Percentiles rank a stretch among this genome's conserved stretches.
phyloP scores from a whole-genome alignment of 2,113 vertebrate species.

The Dendropsophus ebraccatus region DNA sequence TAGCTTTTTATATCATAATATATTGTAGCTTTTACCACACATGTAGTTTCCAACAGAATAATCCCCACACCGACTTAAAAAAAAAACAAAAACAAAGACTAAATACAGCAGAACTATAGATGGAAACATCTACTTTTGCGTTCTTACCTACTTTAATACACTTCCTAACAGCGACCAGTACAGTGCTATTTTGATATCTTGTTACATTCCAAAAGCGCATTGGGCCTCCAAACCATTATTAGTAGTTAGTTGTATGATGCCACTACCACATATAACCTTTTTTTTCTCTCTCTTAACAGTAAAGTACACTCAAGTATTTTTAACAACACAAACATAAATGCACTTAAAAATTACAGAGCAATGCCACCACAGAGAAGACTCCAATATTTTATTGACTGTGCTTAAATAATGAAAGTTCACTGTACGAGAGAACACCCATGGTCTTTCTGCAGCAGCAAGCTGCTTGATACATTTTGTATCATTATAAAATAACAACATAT shows the following conservation, averaged over 20 bases:
- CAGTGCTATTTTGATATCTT: not conserved
- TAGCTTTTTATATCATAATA: no score
- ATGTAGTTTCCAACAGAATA: not conserved
- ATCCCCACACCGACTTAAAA: no score
- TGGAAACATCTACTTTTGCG: not conserved
- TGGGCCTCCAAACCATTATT: not conserved
- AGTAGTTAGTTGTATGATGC: not conserved
- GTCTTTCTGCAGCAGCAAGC: not conserved
- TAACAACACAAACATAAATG: not conserved
- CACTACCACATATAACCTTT: not conserved
- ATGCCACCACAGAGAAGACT: constrained; percentile 5
- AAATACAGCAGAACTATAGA: not conserved
- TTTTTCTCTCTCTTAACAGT: not conserved
- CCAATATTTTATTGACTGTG: constrained; percentile 17
- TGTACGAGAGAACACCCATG: not conserved
- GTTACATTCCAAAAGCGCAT: not conserved
- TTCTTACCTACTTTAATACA: not conserved
- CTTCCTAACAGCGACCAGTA: not conserved
- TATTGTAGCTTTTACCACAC: no score
- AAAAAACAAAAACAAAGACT: not conserved
- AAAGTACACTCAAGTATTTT: not conserved
- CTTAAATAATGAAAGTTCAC: constrained; percentile 27
- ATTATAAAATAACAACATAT: not conserved
- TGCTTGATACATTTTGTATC: constrained; percentile 13
- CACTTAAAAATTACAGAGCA: constrained; percentile 3